These are phyloP conservation scores for Spea hammondii DNA, from an alignment of 2,797 vertebrate genomes.

Conservation along the genomic window DNA sequence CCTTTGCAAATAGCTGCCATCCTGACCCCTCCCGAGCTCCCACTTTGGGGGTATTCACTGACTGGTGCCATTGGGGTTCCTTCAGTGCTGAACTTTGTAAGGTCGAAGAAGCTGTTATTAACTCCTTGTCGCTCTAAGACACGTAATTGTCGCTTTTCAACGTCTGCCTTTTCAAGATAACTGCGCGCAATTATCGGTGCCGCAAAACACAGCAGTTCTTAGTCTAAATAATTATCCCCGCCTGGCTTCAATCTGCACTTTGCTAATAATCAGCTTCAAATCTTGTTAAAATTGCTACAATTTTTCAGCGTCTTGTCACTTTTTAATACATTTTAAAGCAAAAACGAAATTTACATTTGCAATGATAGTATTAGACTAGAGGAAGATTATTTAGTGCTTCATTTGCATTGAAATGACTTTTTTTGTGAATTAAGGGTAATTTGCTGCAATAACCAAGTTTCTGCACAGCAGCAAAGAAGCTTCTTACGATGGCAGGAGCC, in stretches of 20 bases:
- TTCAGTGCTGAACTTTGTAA: not conserved
- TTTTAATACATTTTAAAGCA: conserved; percentile 39
- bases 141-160: conserved; percentile 52
- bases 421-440: conserved; percentile 16
- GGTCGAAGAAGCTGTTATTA: conserved; percentile 17
- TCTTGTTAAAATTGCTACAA: conserved; percentile 31
- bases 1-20: not conserved
- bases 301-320: conserved; percentile 52
- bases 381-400: conserved; percentile 17
- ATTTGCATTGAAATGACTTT: conserved; percentile 33
- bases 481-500: conserved; percentile 34
- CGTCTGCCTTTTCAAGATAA: conserved; percentile 51
- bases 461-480: conserved; percentile 26
- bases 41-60: not conserved
- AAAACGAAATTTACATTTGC: conserved; percentile 34
- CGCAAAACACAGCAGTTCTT: conserved; percentile 47
- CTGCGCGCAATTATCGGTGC: conserved; percentile 41
- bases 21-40: not conserved
- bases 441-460: conserved; percentile 7
- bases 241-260: conserved; percentile 38
- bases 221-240: conserved; percentile 54
- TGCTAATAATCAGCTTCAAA: conserved; percentile 29
- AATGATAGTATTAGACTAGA: conserved; percentile 31
- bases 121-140: conserved; percentile 25
- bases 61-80: not conserved